phyloP scores from a whole-genome alignment of 2,888 invertebrate genomes.

The Drosophila vallismaia region DNA sequence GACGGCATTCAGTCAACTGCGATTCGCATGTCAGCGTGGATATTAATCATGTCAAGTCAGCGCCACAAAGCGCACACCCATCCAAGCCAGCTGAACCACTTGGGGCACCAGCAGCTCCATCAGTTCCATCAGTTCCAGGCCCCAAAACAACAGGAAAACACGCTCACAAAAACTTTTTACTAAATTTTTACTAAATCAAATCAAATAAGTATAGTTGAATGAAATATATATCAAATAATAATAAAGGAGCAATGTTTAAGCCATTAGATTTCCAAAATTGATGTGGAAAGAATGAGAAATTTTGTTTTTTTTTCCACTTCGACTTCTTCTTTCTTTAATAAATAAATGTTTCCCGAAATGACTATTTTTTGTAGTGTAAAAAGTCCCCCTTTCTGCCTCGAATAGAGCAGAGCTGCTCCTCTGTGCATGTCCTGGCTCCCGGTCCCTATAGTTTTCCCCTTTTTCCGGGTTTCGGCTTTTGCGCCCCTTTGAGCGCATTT shows the following conservation, averaged over 20 bases:
- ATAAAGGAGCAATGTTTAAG: not conserved
- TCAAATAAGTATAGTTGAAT: not conserved
- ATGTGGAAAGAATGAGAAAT: too few relatives aligned
- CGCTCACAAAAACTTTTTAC: not conserved
- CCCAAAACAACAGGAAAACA: slow-evolving; percentile 28
- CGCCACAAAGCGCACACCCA: slow-evolving; percentile 48
- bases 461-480: slow-evolving; percentile 58
- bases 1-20: slow-evolving; percentile 74
- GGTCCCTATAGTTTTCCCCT: slow-evolving; percentile 40
- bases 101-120: slow-evolving; percentile 6
- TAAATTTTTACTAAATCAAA: not conserved
- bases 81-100: slow-evolving; percentile 34
- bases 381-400: slow-evolving; percentile 1
- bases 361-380: not conserved
- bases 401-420: slow-evolving; percentile 1
- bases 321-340: too few relatives aligned
- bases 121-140: slow-evolving; percentile 7
- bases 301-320: too few relatives aligned
- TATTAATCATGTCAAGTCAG: slow-evolving; percentile 82
- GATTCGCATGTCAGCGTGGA: slow-evolving; percentile 77
- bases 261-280: too few relatives aligned
- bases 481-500: slow-evolving; percentile 73
- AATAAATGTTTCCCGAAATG: too few relatives aligned
- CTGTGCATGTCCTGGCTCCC: slow-evolving; percentile 8
- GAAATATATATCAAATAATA: not conserved